Percentiles rank a stretch among this genome's conserved stretches.
Conservation (phyloP, 23 tunicate genomes). For the Styela clava region DNA sequence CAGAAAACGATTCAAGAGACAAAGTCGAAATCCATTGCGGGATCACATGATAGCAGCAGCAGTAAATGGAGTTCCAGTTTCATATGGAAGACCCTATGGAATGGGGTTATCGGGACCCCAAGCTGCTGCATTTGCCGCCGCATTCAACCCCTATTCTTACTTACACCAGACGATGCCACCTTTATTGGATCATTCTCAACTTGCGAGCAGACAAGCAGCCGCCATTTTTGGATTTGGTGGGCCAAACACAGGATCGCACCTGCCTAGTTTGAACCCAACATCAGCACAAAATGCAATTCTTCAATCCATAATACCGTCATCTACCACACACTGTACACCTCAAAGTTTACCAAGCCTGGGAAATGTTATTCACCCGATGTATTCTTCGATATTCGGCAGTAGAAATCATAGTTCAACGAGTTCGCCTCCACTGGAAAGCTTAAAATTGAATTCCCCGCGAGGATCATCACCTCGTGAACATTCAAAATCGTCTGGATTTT, state of each 20-base stretch:
- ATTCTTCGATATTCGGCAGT: not conserved
- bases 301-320: not conserved
- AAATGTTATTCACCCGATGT: not conserved
- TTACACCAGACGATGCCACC: constrained; percentile 40
- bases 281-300: constrained; percentile 2
- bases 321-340: not conserved
- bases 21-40: constrained; percentile 52
- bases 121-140: constrained; percentile 57
- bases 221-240: constrained; percentile 28
- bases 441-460: not conserved
- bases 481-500: constrained; percentile 18
- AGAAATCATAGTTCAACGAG: not conserved
- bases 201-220: constrained; percentile 45
- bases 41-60: constrained; percentile 54
- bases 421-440: not conserved
- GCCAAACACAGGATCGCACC: not conserved
- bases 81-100: constrained; percentile 71
- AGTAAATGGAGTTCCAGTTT: constrained; percentile 28
- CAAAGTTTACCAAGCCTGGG: not conserved
- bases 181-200: constrained; percentile 15
- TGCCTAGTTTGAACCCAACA: not conserved
- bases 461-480: not conserved
- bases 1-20: constrained; percentile 76
- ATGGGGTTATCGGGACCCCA: constrained; percentile 36
- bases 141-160: constrained; percentile 58